phyloP scores from a whole-genome alignment of 2,113 vertebrate species.

The Bujurquina vittata region DNA sequence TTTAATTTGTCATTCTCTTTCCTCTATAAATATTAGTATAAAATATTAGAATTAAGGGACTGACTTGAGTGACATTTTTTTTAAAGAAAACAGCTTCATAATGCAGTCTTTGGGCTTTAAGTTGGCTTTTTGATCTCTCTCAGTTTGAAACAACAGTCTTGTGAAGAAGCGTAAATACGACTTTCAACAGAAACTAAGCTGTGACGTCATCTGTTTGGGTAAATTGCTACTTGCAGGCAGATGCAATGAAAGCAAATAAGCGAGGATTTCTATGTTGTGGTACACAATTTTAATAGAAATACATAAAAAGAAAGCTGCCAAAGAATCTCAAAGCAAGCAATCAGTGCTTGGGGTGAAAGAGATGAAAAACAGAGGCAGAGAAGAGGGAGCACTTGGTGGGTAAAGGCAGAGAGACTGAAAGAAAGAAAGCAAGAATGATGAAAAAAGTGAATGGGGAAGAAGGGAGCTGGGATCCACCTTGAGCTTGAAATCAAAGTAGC shows the following conservation, averaged over 20 bases:
- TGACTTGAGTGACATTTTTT: not conserved
- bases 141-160: constrained; percentile 4
- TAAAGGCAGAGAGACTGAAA: not conserved
- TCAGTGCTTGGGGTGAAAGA: constrained; percentile 19
- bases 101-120: not conserved
- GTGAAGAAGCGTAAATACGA: not conserved
- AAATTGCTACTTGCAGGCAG: constrained; percentile 39
- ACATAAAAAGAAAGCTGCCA: not conserved
- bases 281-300: constrained; percentile 20
- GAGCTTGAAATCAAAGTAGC: constrained; percentile 90
- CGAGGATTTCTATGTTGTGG: constrained; percentile 7
- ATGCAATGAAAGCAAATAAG: constrained; percentile 20
- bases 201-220: constrained; percentile 33
- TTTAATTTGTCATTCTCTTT: constrained; percentile 19
- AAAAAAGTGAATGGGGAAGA: constrained; percentile 16
- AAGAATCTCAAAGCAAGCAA: constrained; percentile 33
- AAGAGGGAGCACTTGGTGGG: not conserved
- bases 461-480: constrained; percentile 82
- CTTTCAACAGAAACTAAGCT: constrained; percentile 30
- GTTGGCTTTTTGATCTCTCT: constrained; percentile 2
- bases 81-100: constrained; percentile 15
- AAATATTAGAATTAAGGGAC: constrained; percentile 13
- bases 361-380: constrained; percentile 27
- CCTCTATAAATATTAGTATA: not conserved
- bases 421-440: constrained; percentile 30